phyloP scores from a whole-genome alignment of 2,113 vertebrate species.

The Aspidoscelis tigris region DNA sequence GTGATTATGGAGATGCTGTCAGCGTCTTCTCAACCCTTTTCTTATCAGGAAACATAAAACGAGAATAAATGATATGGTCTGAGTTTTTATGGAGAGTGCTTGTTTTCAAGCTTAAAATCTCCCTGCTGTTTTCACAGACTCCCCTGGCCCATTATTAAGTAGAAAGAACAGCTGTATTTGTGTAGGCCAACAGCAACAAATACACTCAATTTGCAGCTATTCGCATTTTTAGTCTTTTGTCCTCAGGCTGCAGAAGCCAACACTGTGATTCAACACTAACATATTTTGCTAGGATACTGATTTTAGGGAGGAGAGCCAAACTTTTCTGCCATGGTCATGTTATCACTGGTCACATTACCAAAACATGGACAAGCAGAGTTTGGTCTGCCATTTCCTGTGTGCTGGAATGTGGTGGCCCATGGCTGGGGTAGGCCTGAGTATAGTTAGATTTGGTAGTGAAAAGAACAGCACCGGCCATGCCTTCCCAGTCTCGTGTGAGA shows the following conservation, averaged over 20 bases:
- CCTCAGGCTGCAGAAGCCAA: neutral
- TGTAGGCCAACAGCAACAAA: conserved; percentile 1
- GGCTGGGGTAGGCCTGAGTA: too few species aligned
- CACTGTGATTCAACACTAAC: neutral
- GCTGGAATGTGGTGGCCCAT: neutral
- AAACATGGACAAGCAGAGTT: neutral
- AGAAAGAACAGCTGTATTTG: neutral
- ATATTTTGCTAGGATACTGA: neutral
- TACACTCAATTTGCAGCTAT: conserved; percentile 7
- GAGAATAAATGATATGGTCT: neutral
- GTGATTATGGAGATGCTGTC: neutral
- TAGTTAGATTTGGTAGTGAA: too few species aligned
- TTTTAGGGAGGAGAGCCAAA: neutral
- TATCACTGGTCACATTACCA: neutral
- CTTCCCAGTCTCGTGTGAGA: too few species aligned
- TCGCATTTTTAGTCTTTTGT: neutral
- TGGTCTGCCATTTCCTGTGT: neutral
- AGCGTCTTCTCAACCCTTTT: neutral
- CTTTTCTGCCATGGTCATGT: neutral
- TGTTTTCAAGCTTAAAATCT: neutral
- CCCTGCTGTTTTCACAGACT: neutral
- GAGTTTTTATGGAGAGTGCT: conserved; percentile 2
- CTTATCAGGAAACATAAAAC: neutral
- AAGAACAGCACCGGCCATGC: too few species aligned
- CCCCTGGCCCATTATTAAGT: neutral